Evolutionary conservation across 2,797 vertebrate genomes (phyloP).

Genomic region (Trachops cirrhosus): DNA sequence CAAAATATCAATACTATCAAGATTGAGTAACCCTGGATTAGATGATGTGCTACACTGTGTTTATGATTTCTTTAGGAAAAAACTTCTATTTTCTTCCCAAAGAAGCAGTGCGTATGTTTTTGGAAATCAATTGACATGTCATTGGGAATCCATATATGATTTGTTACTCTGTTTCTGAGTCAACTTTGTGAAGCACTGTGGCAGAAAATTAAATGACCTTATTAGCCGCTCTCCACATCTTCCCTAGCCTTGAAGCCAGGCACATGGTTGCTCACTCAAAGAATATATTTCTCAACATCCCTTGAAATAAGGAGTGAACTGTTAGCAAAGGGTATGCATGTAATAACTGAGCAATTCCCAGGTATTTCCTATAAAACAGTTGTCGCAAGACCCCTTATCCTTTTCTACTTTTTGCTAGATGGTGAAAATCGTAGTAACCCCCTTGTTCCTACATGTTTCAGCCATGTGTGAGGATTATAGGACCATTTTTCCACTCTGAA

Average conservation of each 20-base stretch:
- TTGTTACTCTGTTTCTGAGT: not conserved
- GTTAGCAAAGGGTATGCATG: not conserved
- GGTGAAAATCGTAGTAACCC: not conserved
- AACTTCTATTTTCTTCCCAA: not conserved
- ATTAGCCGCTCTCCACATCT: not conserved
- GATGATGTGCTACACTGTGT: not conserved
- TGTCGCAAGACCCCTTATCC: not conserved
- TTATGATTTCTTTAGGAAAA: not conserved
- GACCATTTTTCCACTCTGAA: not conserved
- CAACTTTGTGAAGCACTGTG: not conserved
- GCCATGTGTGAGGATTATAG: not conserved
- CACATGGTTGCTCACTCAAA: not conserved
- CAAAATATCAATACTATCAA: not conserved
- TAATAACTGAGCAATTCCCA: not conserved
- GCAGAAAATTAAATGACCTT: not conserved
- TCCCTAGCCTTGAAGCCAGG: not conserved
- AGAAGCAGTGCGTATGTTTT: not conserved
- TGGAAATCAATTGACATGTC: not conserved
- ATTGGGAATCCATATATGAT: not conserved
- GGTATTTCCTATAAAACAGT: not conserved
- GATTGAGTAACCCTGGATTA: not conserved
- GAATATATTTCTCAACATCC: not conserved
- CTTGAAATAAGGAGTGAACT: not conserved
- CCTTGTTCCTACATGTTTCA: not conserved
- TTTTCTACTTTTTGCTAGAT: not conserved